Conservation (phyloP, 1,140 invertebrate species). For the Harlomillsia oculata region DNA sequence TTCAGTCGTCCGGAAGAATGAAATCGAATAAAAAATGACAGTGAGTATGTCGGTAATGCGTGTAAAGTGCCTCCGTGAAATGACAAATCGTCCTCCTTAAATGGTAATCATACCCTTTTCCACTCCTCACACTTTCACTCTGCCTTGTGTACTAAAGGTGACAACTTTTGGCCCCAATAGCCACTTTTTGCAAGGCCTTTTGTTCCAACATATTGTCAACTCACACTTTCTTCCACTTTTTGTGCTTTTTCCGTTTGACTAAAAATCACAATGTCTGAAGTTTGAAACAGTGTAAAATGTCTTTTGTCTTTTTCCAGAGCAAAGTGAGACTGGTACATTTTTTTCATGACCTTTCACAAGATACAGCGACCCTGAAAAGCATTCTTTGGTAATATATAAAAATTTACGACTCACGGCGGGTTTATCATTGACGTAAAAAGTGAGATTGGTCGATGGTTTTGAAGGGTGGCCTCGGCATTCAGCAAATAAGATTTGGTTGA, state of each 20-base stretch:
- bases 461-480: slow-evolving; percentile 61
- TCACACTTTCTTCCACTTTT: slow-evolving; percentile 3
- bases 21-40: slow-evolving; percentile 15
- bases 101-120: slow-evolving; percentile 8
- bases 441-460: slow-evolving; percentile 42
- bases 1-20: background rate
- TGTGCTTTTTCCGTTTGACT: background rate
- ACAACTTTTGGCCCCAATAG: background rate
- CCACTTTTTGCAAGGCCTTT: background rate
- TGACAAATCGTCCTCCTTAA: slow-evolving; percentile 4
- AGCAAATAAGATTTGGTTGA: slow-evolving; percentile 40
- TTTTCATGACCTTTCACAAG: background rate
- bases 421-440: slow-evolving; percentile 41
- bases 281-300: background rate
- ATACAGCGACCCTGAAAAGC: background rate
- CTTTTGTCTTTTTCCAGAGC: background rate
- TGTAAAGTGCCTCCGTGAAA: background rate
- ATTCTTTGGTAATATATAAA: slow-evolving; percentile 2
- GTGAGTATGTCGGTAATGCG: slow-evolving; percentile 3
- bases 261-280: background rate
- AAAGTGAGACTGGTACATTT: background rate
- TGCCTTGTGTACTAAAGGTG: background rate
- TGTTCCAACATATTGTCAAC: background rate
- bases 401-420: slow-evolving; percentile 32
- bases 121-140: background rate